Evolutionary conservation across 2,888 invertebrate genomes (phyloP).

Genomic region (Stratiomys singularior): DNA sequence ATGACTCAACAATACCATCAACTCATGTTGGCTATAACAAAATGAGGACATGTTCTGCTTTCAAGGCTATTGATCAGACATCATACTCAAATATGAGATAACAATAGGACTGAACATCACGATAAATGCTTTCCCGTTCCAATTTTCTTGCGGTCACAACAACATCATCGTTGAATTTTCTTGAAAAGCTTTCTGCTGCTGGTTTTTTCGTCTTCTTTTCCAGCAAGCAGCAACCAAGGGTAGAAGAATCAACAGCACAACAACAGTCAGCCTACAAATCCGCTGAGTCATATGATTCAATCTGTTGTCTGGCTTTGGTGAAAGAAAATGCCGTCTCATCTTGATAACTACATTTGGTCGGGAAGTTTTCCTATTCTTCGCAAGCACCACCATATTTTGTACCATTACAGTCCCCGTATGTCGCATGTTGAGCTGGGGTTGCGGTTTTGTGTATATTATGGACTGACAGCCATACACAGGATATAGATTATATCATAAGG

Average conservation of each 20-base stretch:
- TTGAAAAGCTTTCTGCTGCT: neutral
- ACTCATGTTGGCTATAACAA: neutral
- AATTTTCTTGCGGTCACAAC: neutral
- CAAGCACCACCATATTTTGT: neutral
- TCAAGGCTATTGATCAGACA: slow-evolving; percentile 42
- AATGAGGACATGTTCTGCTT: slow-evolving; percentile 24
- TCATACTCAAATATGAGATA: slow-evolving; percentile 34
- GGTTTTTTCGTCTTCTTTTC: neutral
- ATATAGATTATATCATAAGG: slow-evolving; percentile 27
- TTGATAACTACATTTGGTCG: slow-evolving; percentile 44
- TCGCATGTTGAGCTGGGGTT: neutral
- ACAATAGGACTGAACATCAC: slow-evolving; percentile 35
- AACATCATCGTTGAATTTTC: neutral
- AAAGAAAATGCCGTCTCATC: slow-evolving; percentile 46
- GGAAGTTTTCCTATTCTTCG: slow-evolving; percentile 27
- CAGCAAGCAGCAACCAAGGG: neutral
- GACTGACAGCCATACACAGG: slow-evolving; percentile 12
- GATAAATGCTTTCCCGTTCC: slow-evolving; percentile 15
- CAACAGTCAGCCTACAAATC: slow-evolving; percentile 21
- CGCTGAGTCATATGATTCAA: slow-evolving; percentile 45
- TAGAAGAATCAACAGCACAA: slow-evolving; percentile 1
- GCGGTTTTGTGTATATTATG: slow-evolving; percentile 15
- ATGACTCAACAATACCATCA: slow-evolving; percentile 14
- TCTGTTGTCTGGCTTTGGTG: slow-evolving; percentile 45
- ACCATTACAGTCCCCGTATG: neutral